phyloP scores from a whole-genome alignment of 1,140 invertebrate species.

The Drosophila pandora region DNA sequence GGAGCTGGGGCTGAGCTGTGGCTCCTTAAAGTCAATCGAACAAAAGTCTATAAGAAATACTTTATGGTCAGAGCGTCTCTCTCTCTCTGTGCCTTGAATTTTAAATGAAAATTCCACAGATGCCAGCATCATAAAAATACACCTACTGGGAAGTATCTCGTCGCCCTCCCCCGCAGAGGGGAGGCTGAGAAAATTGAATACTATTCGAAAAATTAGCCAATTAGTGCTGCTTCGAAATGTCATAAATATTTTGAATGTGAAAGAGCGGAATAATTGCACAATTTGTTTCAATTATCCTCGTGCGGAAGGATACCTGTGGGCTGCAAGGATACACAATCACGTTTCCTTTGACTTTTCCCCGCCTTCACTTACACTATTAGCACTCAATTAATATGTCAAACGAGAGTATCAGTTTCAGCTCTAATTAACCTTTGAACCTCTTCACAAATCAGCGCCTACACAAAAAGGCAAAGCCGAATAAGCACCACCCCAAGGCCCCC shows the following conservation, averaged over 20 bases:
- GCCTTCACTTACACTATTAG: slow-evolving; percentile 53
- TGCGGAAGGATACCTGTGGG: neutral
- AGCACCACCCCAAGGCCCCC: no score
- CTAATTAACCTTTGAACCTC: slow-evolving; percentile 79
- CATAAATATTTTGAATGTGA: slow-evolving; percentile 43
- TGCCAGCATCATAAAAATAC: slow-evolving; percentile 36
- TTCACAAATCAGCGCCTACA: slow-evolving; percentile 72
- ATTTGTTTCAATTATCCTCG: slow-evolving; percentile 23
- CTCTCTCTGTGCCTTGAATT: slow-evolving; percentile 50
- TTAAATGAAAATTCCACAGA: slow-evolving; percentile 63
- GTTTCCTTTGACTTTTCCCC: slow-evolving; percentile 23
- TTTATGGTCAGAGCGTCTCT: slow-evolving; percentile 39
- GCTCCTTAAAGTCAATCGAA: slow-evolving; percentile 46
- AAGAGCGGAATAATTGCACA: slow-evolving; percentile 26
- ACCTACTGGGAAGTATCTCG: slow-evolving; percentile 20
- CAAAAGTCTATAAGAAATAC: slow-evolving; percentile 42
- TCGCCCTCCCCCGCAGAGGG: neutral
- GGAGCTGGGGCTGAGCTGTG: neutral
- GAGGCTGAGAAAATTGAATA: slow-evolving; percentile 40
- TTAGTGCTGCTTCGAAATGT: slow-evolving; percentile 22
- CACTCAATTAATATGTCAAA: slow-evolving; percentile 80
- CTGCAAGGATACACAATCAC: slow-evolving; percentile 1
- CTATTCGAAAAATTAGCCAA: slow-evolving; percentile 55
- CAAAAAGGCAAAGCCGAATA: slow-evolving; percentile 50
- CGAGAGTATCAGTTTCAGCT: slow-evolving; percentile 72